Base-by-base conservation (phyloP, 2,888 invertebrate species). In the Lomographa bimaculata region DNA sequence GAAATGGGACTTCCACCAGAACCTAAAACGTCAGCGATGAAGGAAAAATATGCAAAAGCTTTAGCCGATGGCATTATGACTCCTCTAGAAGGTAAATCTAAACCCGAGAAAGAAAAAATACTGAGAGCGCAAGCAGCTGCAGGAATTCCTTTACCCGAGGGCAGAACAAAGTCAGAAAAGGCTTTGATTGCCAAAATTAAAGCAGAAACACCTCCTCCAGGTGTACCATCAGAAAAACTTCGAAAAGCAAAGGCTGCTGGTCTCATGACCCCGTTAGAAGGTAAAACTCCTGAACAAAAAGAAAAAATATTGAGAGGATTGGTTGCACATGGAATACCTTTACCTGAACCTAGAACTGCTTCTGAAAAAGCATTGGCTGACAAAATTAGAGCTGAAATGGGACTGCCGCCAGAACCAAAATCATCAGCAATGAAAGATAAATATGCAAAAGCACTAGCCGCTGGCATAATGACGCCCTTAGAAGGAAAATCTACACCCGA, bases 391-490 rank as follows among this genome's bases (percentile, higher is more conserved):
- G 29, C 30, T 1, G 57, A 63, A 7, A 3, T 63, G 5, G 64
- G 68, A 1, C 35, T 66, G 2, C 66, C 67, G 5, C 59, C 64
- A 7, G 59, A 61, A 50, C 61, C 65, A 3, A 51, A 51, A 46
- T 55, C 59, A 2, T 7, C 48, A 2, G 46, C 56, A 1, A 51
- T 50, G 34, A 66, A 68, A 47, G 60, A 64, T 46, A 58, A 57
- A 29, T 58, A 65, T 2, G 28, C 63, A 1, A 49, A 37, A 46
- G 53, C 33, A 2, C 48, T 52, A 16, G 27, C 53, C 29, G 6
- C 29, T 51, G 24, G 60, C 1, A 10, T 57, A 0, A 5, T 60
- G 0, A 54, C 54, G 7, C 57, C 60, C 7, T 17, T 60, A 6
- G 34, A 38, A 43, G 59, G 56, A 2, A 60, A 65, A 47, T 27